Evolutionary conservation across 2,113 vertebrate genomes (phyloP), one percentile per base, ranked within the genome.

Genomic region (Centropristis striata): DNA sequence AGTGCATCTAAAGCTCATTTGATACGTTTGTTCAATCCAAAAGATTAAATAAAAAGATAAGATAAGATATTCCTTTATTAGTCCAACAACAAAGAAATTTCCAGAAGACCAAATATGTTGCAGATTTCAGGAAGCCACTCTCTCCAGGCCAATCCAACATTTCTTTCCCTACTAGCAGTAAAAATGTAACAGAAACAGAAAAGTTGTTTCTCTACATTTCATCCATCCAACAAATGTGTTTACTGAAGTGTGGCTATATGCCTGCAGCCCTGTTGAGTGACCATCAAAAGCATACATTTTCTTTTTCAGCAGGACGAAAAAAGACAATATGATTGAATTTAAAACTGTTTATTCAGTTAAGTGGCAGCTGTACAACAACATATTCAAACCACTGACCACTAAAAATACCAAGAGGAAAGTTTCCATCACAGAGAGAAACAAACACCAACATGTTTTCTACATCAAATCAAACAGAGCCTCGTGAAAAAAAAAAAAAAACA

Each of bases 381-480:
- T n/a, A 50, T 81, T 44, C 28, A 79, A 60, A 59, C 37, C 27
- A 85, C 1, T 41, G 44, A n/a, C 65, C 25, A 0, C 64, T 41
- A 4, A 13, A 53, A 51, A 76, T 27, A 47, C 46, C 46, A 46
- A 28, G 21, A 59, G 9, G 13, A 53, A 67, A 65, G 57, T 78
- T 86, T 78, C 70, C 84, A 66, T 81, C 51, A 25, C 55, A 78
- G 55, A 69, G 23, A 71, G 12, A 32, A 67, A 37, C 51, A 81
- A 65, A 72, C 72, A 67, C 41, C 15, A 44, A 70, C 46, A 74
- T 69, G 10, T 60, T 60, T 41, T 60, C 53, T 39, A 71, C 42
- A 71, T 80, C 71, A 80, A 75, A 47, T 32, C 65, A 83, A 46
- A 78, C 11, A 46, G 28, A 72, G n/a, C 36, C 46, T 75, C 66